Conservation (phyloP, 2,888 invertebrate genomes). For the Thymelicus sylvestris region DNA sequence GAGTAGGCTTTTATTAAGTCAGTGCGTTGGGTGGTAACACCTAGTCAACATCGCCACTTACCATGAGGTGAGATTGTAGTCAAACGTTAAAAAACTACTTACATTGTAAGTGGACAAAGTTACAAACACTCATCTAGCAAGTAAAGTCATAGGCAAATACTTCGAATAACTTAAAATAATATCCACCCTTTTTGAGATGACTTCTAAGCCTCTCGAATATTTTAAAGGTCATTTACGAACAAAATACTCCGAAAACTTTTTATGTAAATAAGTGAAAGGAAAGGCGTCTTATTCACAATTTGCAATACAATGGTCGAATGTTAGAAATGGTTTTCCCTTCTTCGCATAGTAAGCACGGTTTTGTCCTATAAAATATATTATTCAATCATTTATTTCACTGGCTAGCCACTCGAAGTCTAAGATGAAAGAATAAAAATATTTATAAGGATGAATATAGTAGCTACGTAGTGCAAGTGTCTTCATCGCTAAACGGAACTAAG, state of each 20-base stretch:
- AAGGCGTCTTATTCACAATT: conserved; percentile 78
- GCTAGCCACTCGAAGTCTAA: conserved; percentile 69
- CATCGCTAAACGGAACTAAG: background rate
- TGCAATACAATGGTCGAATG: conserved; percentile 80
- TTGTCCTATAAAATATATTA: conserved; percentile 80
- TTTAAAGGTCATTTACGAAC: conserved; percentile 72
- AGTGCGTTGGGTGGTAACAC: too few relatives aligned
- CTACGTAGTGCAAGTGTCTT: background rate
- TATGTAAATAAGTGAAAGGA: conserved; percentile 78
- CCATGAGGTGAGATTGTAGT: too few relatives aligned
- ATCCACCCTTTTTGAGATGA: too few relatives aligned
- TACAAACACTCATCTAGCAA: too few relatives aligned
- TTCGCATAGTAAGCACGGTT: conserved; percentile 77
- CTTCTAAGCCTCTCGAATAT: too few relatives aligned
- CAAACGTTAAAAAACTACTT: too few relatives aligned
- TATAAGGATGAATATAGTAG: conserved; percentile 48
- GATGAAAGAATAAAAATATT: conserved; percentile 70
- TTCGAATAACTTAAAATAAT: too few relatives aligned
- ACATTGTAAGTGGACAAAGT: too few relatives aligned
- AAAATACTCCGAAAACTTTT: conserved; percentile 73
- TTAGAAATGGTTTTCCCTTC: conserved; percentile 80
- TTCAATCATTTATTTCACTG: conserved; percentile 78
- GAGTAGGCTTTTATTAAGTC: too few relatives aligned
- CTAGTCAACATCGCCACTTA: too few relatives aligned
- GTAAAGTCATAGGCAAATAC: too few relatives aligned